phyloP scores from a whole-genome alignment of 2,797 vertebrate species.

The Platalea minor region DNA sequence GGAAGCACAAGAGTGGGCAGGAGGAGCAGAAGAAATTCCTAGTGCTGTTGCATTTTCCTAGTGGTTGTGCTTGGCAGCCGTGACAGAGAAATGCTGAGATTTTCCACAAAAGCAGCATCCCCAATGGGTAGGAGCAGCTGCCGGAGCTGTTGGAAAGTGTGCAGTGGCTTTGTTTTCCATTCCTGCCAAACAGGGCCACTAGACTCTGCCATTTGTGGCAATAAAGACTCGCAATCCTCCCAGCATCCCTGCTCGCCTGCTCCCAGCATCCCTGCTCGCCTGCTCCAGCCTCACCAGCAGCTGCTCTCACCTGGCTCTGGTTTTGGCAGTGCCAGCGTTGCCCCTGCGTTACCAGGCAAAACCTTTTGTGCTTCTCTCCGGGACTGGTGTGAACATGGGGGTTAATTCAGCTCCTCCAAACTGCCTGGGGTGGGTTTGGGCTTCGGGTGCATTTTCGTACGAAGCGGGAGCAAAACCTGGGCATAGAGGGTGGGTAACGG shows the following conservation, averaged over 20 bases:
- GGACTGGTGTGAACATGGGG: not conserved
- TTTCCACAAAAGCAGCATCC: not conserved
- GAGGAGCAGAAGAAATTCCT: not conserved
- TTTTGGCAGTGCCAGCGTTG: not conserved
- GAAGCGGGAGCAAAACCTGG: not conserved
- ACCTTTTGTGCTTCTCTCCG: not conserved
- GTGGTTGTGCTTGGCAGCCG: not conserved
- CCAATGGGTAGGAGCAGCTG: not conserved
- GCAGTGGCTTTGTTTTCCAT: not conserved
- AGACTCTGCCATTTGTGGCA: not conserved
- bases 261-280: not conserved
- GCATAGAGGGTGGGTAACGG: rapidly evolving
- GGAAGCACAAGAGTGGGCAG: not conserved
- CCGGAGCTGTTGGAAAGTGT: not conserved
- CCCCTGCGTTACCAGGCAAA: not conserved
- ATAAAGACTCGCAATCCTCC: not conserved
- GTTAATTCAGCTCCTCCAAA: not conserved
- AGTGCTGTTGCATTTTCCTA: rapidly evolving
- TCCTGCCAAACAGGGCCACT: not conserved
- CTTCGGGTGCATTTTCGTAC: not conserved
- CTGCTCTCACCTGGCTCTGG: rapidly evolving
- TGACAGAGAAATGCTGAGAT: not conserved
- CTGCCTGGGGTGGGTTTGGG: not conserved
- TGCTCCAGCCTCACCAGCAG: not conserved
- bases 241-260: too few relatives aligned